Base-by-base conservation (phyloP, 2,888 invertebrate species). In the Latrodectus hesperus region DNA sequence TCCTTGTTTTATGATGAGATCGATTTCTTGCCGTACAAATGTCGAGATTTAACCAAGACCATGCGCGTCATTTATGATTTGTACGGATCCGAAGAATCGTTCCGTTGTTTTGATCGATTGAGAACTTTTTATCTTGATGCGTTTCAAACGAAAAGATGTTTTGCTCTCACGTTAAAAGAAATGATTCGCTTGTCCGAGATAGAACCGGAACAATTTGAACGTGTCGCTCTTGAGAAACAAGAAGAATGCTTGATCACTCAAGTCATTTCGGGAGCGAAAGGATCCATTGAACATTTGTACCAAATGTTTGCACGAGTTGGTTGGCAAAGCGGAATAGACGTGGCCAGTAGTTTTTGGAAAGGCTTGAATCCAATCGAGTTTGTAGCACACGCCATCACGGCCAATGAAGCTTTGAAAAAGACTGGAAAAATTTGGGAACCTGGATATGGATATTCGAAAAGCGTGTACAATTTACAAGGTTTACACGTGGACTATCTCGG, bases 251-350 rank as follows among this genome's bases (percentile, higher is more conserved):
- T 80, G 17, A 22, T 51, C 0, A 72, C 51, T 10, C 80, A 80
- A 72, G 26, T 80, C 1, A 1, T 17, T 10, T 55, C 80, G 16
- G 64, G 64, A 49, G 80, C 80, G 17, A 71, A 80, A 51, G 80
- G 72, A 12, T 52, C 71, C 4, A 67, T 74, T 65, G 67, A 72
- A 17, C 81, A 81, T 52, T 22, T 81, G 64, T 73, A 75, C 49
- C 82, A 82, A 68, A 74, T 82, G 82, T 74, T 82, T 55, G 75
- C 68, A 53, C n/a, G 38, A 1, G 51, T 82, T 3, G 82, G 82
- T 0, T 67, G 11, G 11, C 73, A 73, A 67, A 22, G 68, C 17
- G 60, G 22, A 12, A 49, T 12, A 1, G 26, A 49, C 3, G 38
- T 75, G 12, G 10, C 53, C 16, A 17, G 52, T 22, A 75, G 55